These are phyloP conservation scores for Cryptomyrus ogoouensis DNA, from an alignment of 2,113 vertebrate genomes.

Conservation along the genomic window DNA sequence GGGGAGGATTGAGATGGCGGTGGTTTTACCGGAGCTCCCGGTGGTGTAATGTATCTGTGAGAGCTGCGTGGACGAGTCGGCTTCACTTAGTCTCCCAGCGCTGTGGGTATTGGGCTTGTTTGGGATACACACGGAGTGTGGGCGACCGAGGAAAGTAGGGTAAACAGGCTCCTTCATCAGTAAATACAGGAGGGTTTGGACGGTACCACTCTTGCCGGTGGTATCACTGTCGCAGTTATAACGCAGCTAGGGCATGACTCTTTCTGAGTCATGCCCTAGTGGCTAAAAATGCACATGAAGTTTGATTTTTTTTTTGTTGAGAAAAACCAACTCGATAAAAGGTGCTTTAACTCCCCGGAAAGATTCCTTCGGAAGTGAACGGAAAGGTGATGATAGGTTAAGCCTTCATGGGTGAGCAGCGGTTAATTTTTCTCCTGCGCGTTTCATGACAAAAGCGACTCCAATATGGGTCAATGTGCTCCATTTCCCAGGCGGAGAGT, in stretches of 20 bases:
- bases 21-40: background rate
- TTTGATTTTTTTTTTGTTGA: background rate
- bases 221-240: background rate
- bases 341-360: background rate
- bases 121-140: background rate
- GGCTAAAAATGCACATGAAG: background rate
- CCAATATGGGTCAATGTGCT: constrained; percentile 18
- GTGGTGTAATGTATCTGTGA: background rate
- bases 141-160: background rate
- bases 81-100: background rate
- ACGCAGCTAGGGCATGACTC: background rate
- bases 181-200: background rate
- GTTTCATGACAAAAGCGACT: background rate
- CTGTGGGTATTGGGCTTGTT: background rate
- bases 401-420: background rate
- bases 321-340: background rate
- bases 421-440: background rate
- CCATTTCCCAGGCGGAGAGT: background rate
- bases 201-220: too few relatives aligned
- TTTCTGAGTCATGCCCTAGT: too few relatives aligned
- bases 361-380: background rate
- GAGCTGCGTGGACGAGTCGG: background rate
- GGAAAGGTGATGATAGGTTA: background rate
- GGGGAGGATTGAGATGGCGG: background rate
- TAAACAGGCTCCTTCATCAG: background rate